Evolutionary conservation across 2,113 vertebrate genomes (phyloP).

Genomic region (Glaucidium brasilianum): DNA sequence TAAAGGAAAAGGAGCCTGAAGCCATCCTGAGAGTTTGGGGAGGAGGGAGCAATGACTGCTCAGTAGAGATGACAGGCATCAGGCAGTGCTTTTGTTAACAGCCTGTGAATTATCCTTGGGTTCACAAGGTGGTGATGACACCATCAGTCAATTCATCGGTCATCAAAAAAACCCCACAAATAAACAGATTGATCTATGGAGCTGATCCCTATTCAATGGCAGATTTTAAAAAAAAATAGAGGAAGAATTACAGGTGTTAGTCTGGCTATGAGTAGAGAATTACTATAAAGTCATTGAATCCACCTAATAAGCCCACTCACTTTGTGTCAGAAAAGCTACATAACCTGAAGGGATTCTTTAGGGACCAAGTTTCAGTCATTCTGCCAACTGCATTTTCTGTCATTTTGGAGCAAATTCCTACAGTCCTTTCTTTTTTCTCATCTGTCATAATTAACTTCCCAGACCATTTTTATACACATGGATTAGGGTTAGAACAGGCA

Average conservation of each 20-base stretch:
- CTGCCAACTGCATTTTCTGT: slow-evolving; percentile 14
- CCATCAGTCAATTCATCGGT: background rate
- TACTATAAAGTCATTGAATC: background rate
- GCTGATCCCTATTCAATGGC: background rate
- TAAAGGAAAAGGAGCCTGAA: slow-evolving; percentile 5
- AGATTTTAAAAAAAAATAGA: background rate
- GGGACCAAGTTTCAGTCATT: slow-evolving; percentile 9
- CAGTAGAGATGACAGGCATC: background rate
- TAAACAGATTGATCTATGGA: background rate
- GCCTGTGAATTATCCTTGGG: background rate
- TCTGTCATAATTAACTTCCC: slow-evolving; percentile 36
- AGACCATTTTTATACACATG: background rate
- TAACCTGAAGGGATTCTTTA: slow-evolving; percentile 13
- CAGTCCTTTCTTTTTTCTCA: background rate
- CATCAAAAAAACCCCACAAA: background rate
- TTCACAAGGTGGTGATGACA: background rate
- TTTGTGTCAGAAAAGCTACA: slow-evolving; percentile 5
- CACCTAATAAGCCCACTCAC: background rate
- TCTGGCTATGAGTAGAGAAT: background rate
- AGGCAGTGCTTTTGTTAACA: background rate
- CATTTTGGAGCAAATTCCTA: slow-evolving; percentile 20
- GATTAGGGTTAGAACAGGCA: slow-evolving; percentile 47
- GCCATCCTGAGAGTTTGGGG: background rate
- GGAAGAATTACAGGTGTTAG: background rate
- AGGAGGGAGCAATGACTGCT: background rate